A percentile compares a stretch with the other conserved stretches of the same genome.
Evolutionary conservation across 2,113 vertebrate genomes (phyloP).

Genomic region (Archilochus colubris): DNA sequence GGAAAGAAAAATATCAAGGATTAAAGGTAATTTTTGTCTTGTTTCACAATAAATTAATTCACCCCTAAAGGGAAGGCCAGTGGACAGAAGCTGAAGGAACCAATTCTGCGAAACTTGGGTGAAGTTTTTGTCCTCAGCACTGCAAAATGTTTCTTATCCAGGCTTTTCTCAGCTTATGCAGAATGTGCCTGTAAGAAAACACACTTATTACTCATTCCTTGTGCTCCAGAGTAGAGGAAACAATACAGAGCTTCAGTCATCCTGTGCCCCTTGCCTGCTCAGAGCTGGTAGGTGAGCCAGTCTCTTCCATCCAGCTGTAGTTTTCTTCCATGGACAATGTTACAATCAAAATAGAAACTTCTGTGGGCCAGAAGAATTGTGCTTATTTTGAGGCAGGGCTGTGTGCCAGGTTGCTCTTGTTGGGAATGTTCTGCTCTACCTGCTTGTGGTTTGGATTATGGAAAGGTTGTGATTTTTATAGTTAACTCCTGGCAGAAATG

Average conservation of each 20-base stretch:
- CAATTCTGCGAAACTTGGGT: neutral
- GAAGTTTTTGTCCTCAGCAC: neutral
- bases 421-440: constrained; percentile 14
- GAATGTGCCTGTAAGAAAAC: neutral
- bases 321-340: accelerated
- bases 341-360: neutral
- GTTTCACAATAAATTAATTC: neutral
- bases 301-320: neutral
- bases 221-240: neutral
- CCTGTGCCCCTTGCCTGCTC: neutral
- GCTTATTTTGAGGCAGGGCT: neutral
- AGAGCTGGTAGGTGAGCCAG: accelerated
- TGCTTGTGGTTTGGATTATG: neutral
- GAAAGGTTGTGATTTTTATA: neutral
- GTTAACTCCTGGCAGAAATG: neutral
- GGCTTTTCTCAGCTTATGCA: neutral
- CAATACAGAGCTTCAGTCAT: neutral
- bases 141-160: neutral
- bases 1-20: neutral
- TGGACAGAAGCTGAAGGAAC: neutral
- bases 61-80: neutral
- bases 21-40: neutral
- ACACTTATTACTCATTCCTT: neutral
- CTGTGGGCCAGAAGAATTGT: neutral
- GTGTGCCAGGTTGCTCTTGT: neutral